Evolutionary conservation across 2,888 invertebrate species (phyloP).

Genomic region (Maniola hyperantus): DNA sequence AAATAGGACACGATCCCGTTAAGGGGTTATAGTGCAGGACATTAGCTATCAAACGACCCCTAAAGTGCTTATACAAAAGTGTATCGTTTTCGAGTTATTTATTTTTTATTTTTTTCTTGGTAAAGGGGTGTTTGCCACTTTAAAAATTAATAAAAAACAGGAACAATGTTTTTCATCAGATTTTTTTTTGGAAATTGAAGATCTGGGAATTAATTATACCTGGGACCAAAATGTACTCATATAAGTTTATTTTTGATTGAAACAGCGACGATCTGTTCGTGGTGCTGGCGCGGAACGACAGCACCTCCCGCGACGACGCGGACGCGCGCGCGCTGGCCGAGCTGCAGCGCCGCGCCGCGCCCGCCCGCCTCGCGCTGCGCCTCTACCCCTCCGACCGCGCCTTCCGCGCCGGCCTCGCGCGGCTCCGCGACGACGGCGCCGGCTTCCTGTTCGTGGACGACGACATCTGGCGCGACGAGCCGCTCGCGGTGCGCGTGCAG

Average conservation of each 20-base stretch:
- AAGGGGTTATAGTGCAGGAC: no score
- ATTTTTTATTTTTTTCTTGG: no score
- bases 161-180: no score
- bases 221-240: no score
- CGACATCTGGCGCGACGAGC: slow-evolving; percentile 42
- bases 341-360: slow-evolving; percentile 4
- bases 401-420: slow-evolving; percentile 26
- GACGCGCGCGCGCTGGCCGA: slow-evolving; percentile 26
- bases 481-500: slow-evolving; percentile 28
- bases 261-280: not conserved
- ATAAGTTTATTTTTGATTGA: not conserved
- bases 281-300: slow-evolving; percentile 28
- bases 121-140: no score
- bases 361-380: slow-evolving; percentile 13
- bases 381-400: slow-evolving; percentile 22
- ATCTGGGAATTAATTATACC: not conserved
- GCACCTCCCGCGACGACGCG: slow-evolving; percentile 6
- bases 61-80: no score
- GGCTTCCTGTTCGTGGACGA: slow-evolving; percentile 51
- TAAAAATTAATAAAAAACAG: no score
- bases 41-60: no score
- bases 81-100: no score
- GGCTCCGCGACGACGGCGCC: slow-evolving; percentile 10
- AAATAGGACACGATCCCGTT: no score
- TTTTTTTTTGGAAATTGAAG: no score